Conservation (phyloP, 1,140 invertebrate species). For the Drosophila rhopaloa region DNA sequence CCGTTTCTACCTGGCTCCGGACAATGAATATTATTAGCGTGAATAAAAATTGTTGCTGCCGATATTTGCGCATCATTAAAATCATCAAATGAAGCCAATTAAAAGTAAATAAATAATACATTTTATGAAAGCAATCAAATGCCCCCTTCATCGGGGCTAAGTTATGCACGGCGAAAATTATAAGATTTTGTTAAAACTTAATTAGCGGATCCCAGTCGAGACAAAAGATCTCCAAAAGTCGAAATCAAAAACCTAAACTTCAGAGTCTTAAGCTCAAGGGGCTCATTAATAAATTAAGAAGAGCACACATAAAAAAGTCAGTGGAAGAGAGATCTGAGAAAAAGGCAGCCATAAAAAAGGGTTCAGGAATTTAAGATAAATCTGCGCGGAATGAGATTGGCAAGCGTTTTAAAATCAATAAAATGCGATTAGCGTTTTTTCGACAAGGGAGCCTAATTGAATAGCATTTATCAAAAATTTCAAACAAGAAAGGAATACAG, state of each 20-base stretch:
- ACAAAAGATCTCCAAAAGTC: slow-evolving; percentile 29
- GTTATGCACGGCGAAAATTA: slow-evolving; percentile 74
- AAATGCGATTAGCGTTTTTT: slow-evolving; percentile 54
- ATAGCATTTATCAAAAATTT: slow-evolving; percentile 32
- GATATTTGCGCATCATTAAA: slow-evolving; percentile 82
- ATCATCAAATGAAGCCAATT: slow-evolving; percentile 81
- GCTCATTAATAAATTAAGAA: slow-evolving; percentile 76
- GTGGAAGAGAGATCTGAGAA: slow-evolving; percentile 37
- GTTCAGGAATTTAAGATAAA: slow-evolving; percentile 42
- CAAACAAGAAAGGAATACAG: neutral
- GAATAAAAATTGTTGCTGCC: slow-evolving; percentile 74
- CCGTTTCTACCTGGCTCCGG: slow-evolving; percentile 48
- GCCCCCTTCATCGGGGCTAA: slow-evolving; percentile 33
- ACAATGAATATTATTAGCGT: slow-evolving; percentile 78
- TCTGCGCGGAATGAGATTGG: slow-evolving; percentile 48
- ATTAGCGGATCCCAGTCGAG: slow-evolving; percentile 55
- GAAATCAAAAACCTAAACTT: slow-evolving; percentile 25
- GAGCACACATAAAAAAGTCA: slow-evolving; percentile 40
- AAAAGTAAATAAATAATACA: slow-evolving; percentile 82
- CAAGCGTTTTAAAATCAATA: slow-evolving; percentile 65
- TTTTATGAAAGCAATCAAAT: slow-evolving; percentile 80
- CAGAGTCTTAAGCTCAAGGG: slow-evolving; percentile 47
- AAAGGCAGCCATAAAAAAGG: slow-evolving; percentile 44
- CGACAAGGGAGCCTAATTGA: slow-evolving; percentile 47
- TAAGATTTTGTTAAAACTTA: slow-evolving; percentile 81